A percentile compares a stretch with the other conserved stretches of the same genome.
These are phyloP conservation scores for Burhinus oedicnemus DNA, from an alignment of 2,113 vertebrate species.

Conservation along the genomic window DNA sequence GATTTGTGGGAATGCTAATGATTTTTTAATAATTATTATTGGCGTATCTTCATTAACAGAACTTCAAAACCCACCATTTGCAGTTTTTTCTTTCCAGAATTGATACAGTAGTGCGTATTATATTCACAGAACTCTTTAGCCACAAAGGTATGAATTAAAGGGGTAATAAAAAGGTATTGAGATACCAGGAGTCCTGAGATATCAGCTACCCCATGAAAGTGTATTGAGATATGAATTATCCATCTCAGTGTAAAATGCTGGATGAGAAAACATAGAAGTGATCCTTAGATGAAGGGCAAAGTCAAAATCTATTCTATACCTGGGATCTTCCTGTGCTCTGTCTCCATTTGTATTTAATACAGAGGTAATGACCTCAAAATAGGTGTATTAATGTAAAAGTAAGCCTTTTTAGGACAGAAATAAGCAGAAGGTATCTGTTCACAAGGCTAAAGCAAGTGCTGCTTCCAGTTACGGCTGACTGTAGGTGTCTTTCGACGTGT, in stretches of 20 bases:
- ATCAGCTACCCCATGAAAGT: not conserved
- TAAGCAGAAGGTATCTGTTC: not conserved
- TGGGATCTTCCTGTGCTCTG: not conserved
- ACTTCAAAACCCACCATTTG: not conserved
- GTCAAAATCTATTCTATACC: not conserved
- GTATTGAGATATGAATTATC: not conserved
- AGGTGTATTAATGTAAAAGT: not conserved
- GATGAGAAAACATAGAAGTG: not conserved
- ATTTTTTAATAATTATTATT: not conserved
- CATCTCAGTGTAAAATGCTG: not conserved
- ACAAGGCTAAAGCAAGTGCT: not conserved
- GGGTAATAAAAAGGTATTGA: not conserved
- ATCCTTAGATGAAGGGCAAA: not conserved
- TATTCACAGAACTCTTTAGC: not conserved
- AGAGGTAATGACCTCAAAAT: not conserved
- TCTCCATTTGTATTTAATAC: not conserved
- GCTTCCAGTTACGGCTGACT: not conserved
- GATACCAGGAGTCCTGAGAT: not conserved
- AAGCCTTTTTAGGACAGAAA: not conserved
- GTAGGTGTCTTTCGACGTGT: fast-evolving
- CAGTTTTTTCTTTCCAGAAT: not conserved
- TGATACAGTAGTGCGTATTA: fast-evolving
- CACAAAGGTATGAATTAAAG: not conserved
- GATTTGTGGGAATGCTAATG: not conserved
- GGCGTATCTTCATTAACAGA: not conserved